phyloP scores from a whole-genome alignment of 2,797 vertebrate species.

The Ambastaia sidthimunki region DNA sequence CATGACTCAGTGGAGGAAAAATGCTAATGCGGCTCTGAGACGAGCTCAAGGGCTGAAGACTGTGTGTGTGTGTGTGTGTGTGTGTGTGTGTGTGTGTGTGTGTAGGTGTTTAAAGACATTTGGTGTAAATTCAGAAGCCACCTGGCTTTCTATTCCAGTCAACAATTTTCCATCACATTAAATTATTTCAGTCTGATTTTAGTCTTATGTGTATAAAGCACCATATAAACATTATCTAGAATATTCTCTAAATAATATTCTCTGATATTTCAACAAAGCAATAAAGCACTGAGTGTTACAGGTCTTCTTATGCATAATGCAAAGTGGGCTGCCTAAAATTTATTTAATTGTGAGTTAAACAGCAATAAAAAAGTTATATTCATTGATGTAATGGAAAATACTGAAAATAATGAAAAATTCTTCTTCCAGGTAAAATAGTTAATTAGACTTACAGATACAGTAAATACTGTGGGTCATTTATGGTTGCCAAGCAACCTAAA shows the following conservation, averaged over 20 bases:
- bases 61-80: conserved; percentile 18
- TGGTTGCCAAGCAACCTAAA: too few relatives aligned
- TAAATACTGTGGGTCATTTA: too few relatives aligned
- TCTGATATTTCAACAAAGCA: not conserved
- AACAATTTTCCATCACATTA: conserved; percentile 12
- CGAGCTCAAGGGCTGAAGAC: conserved; percentile 1
- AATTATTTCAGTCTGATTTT: not conserved
- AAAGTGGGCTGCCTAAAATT: not conserved
- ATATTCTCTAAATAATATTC: not conserved
- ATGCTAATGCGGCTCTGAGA: conserved; percentile 33
- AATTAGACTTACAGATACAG: too few relatives aligned
- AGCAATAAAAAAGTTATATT: not conserved
- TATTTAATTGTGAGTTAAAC: not conserved
- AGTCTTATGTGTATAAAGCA: not conserved
- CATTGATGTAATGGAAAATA: too few relatives aligned
- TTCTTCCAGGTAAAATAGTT: not conserved
- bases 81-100: conserved; percentile 21
- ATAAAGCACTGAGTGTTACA: not conserved
- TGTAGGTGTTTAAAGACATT: conserved; percentile 43
- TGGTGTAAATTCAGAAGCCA: conserved; percentile 23
- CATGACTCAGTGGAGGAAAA: conserved; percentile 37
- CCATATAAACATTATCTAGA: not conserved
- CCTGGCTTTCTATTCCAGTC: not conserved
- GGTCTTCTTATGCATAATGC: not conserved
- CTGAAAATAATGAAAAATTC: too few relatives aligned